Percentiles rank a stretch among this genome's conserved stretches.
phyloP scores from a whole-genome alignment of 2,888 invertebrate genomes.

The Andrena marginata region DNA sequence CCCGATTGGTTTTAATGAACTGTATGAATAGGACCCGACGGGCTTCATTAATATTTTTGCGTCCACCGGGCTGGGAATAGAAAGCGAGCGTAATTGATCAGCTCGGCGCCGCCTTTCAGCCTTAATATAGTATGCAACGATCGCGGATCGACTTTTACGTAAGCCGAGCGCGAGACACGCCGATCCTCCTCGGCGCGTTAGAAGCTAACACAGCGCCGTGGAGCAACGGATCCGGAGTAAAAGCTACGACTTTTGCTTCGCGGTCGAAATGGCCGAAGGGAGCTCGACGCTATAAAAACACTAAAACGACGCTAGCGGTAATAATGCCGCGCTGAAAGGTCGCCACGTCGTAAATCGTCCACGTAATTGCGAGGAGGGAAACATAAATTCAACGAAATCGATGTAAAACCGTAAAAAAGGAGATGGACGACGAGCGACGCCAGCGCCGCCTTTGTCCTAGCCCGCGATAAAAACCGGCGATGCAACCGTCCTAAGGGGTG shows the following conservation, averaged over 20 bases:
- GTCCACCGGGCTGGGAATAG: conserved; percentile 36
- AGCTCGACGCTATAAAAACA: no score
- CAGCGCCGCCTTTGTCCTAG: conserved; percentile 19
- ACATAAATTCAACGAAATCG: conserved; percentile 15
- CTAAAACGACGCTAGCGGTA: no score
- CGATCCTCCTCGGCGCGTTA: background rate
- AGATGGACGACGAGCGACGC: conserved; percentile 14
- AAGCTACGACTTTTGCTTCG: no score
- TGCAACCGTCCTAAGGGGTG: background rate
- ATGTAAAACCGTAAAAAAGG: conserved; percentile 25
- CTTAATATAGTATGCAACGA: conserved; percentile 37
- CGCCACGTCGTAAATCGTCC: no score
- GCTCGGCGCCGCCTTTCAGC: conserved; percentile 20
- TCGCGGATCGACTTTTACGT: conserved; percentile 30
- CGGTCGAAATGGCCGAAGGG: no score
- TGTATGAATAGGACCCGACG: conserved; percentile 26
- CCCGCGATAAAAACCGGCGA: conserved; percentile 38
- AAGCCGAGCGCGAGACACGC: background rate
- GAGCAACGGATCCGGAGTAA: no score
- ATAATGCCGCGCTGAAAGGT: no score
- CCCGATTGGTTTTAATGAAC: conserved; percentile 47
- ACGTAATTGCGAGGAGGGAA: background rate
- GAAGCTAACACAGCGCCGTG: background rate
- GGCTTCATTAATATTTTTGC: conserved; percentile 50
- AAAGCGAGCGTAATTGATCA: conserved; percentile 56